Evolutionary conservation across 2,113 vertebrate genomes (phyloP).

Genomic region (Mirza zaza): DNA sequence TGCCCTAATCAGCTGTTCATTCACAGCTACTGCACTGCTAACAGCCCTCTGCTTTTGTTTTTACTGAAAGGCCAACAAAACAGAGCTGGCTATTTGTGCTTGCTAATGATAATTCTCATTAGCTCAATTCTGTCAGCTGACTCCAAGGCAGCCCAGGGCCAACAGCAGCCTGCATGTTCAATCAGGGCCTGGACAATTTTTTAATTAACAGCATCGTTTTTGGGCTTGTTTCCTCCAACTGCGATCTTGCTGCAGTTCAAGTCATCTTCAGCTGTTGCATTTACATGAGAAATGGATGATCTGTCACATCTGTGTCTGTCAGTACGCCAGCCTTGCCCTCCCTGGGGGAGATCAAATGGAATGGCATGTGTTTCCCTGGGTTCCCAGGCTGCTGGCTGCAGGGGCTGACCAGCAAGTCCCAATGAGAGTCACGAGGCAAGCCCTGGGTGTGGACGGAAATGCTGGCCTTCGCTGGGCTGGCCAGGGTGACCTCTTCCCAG

Average conservation of each 20-base stretch:
- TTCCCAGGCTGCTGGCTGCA: slow-evolving; percentile 38
- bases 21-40: background rate
- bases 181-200: slow-evolving; percentile 70
- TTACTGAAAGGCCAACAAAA: slow-evolving; percentile 42
- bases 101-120: slow-evolving; percentile 66
- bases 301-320: slow-evolving; percentile 50
- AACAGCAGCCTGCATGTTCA: slow-evolving; percentile 57
- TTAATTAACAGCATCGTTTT: slow-evolving; percentile 70
- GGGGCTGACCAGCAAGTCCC: background rate
- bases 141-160: slow-evolving; percentile 55
- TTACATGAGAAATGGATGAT: slow-evolving; percentile 58
- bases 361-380: background rate
- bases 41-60: slow-evolving; percentile 46
- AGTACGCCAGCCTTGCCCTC: background rate
- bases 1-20: background rate
- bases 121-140: slow-evolving; percentile 61
- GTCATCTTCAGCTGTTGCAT: slow-evolving; percentile 39
- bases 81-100: slow-evolving; percentile 20
- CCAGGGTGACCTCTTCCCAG: slow-evolving; percentile 16
- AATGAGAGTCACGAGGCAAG: background rate
- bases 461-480: background rate
- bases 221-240: slow-evolving; percentile 59
- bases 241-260: slow-evolving; percentile 52
- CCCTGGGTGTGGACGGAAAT: background rate
- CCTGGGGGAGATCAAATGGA: slow-evolving; percentile 26